phyloP scores from a whole-genome alignment of 2,888 invertebrate species.

The Beris chalybata region DNA sequence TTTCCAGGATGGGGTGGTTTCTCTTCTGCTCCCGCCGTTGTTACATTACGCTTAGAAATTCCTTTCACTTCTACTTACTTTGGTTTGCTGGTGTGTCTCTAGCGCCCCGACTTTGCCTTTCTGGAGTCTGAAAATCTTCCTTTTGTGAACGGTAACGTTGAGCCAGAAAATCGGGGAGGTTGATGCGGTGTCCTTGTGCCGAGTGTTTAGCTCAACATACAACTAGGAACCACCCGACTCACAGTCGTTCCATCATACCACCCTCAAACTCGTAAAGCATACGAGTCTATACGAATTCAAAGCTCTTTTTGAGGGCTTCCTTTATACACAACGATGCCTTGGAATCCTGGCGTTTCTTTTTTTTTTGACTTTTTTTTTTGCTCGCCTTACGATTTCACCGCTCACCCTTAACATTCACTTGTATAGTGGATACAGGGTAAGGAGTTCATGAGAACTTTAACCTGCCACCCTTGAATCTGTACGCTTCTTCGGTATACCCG shows the following conservation, averaged over 20 bases:
- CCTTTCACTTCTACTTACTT: slow-evolving; percentile 6
- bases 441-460: slow-evolving; percentile 39
- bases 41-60: slow-evolving; percentile 23
- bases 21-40: background rate
- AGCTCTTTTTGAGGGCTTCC: slow-evolving; percentile 4
- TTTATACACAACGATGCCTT: background rate
- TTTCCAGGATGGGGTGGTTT: background rate
- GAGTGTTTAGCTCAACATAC: too few species aligned
- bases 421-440: slow-evolving; percentile 29
- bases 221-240: too few species aligned
- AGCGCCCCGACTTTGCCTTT: slow-evolving; percentile 15
- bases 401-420: slow-evolving; percentile 26
- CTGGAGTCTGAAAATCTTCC: too few species aligned
- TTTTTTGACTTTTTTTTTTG: background rate
- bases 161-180: too few species aligned
- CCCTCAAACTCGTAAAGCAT: background rate
- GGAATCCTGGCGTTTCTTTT: background rate
- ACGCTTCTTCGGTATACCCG: background rate
- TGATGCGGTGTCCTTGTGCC: too few species aligned
- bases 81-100: slow-evolving; percentile 11
- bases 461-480: slow-evolving; percentile 30
- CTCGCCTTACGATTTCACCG: background rate
- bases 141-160: too few species aligned
- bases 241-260: background rate
- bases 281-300: slow-evolving; percentile 1